A percentile compares a stretch with the other conserved stretches of the same genome.
Evolutionary conservation across 2,888 invertebrate genomes (phyloP).

Genomic region (Cephus spinipes): DNA sequence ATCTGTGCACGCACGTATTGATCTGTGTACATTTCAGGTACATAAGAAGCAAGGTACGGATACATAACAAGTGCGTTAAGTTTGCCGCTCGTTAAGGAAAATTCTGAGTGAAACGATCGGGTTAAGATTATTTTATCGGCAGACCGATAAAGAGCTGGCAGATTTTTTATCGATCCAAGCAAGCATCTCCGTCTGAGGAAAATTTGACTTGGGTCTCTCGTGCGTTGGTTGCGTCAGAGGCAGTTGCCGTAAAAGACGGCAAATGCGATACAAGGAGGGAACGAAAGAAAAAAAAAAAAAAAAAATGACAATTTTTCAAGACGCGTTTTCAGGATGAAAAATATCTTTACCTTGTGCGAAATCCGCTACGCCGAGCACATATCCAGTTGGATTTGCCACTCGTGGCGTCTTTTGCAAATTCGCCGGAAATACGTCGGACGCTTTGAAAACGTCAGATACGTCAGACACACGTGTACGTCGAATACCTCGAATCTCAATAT

Average conservation of each 20-base stretch:
- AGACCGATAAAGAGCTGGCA: background rate
- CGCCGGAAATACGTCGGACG: background rate
- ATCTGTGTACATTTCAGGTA: background rate
- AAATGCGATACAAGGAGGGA: background rate
- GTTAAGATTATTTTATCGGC: background rate
- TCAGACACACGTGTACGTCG: background rate
- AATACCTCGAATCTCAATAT: conserved; percentile 1
- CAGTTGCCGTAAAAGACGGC: background rate
- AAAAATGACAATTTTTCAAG: background rate
- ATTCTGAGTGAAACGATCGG: background rate
- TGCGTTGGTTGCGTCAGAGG: background rate
- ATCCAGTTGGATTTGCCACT: background rate
- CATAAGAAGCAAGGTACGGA: background rate
- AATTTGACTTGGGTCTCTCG: background rate
- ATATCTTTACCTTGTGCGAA: background rate
- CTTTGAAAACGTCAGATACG: background rate
- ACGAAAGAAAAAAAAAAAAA: background rate
- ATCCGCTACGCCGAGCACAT: background rate
- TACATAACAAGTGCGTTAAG: background rate
- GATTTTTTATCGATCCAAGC: background rate
- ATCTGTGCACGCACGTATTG: background rate
- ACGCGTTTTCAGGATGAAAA: background rate
- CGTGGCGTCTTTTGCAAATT: background rate
- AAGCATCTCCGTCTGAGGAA: background rate
- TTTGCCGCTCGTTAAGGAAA: background rate